These are phyloP conservation scores for Platycnemis pennipes DNA, from an alignment of 2,888 invertebrate genomes.

Conservation along the genomic window DNA sequence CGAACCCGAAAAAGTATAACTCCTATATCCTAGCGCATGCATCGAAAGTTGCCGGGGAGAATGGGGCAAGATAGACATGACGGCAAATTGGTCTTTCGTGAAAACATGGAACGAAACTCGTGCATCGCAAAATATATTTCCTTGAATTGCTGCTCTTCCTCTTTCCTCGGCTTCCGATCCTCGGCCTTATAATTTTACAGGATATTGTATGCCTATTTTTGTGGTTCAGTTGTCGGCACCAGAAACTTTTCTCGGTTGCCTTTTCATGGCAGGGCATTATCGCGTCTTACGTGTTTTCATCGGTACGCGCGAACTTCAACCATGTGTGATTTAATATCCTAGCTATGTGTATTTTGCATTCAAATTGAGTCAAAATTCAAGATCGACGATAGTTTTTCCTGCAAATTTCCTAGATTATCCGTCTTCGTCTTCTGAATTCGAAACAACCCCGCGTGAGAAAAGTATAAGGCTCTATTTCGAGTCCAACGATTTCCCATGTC, in stretches of 20 bases:
- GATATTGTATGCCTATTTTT: background rate
- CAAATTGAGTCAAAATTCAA: background rate
- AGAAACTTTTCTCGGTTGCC: background rate
- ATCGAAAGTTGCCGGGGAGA: background rate
- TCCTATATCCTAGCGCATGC: background rate
- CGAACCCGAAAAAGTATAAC: background rate
- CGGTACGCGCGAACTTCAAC: background rate
- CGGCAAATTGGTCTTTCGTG: background rate
- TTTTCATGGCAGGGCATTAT: background rate
- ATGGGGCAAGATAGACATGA: background rate
- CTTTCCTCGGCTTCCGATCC: background rate
- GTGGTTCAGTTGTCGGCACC: background rate
- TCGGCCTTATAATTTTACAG: background rate
- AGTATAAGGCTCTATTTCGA: background rate
- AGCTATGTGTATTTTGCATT: background rate
- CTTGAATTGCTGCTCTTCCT: background rate
- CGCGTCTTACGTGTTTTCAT: background rate
- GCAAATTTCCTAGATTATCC: background rate
- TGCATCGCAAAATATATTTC: background rate
- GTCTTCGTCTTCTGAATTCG: background rate
- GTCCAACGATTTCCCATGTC: constrained; percentile 29
- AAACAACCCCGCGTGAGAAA: background rate
- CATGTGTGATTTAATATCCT: background rate
- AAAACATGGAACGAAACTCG: background rate
- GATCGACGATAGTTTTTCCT: background rate